Evolutionary conservation across 2,113 vertebrate species (phyloP), one percentile per base, ranked within the genome.

Genomic region (Triplophysa rosa): DNA sequence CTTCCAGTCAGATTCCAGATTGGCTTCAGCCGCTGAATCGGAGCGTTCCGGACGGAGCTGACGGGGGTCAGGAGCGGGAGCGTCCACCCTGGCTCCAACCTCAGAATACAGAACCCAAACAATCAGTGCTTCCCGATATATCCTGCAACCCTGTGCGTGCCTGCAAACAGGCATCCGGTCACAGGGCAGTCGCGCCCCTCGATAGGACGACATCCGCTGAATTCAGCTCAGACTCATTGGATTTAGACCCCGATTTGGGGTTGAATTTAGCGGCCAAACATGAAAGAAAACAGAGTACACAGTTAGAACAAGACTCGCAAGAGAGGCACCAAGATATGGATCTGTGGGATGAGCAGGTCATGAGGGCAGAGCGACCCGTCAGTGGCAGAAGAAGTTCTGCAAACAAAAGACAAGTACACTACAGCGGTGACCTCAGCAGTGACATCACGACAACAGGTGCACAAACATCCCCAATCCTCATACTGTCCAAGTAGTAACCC

Each of bases 361-460:
- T 85, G 40, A 87, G 87, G 62, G 2, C 10, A 1, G 94, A 94
- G 75, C 68, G 84, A 14, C 94, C 94, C 52, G 0, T 87, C 3
- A 95, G 94, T 16, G 95, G 94, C 63, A 94, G 95, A 84, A 94
- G 95, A 87, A 92, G 93, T 61, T 92, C 88, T 1, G 82, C 52
- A 0, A 90, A 76, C 86, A 47, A 58, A 62, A 90, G 85, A 37
- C 82, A 83, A 0, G 68, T 47, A 6, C 40, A 19, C 17, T 67
- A 84, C 37, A 83, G 82, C 74, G 40, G 80, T 2, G 1, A 73
- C 81, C 83, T 82, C 77, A 83, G 81, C 75, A 45, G 80, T 2
- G 1, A 73, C 81, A 83, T 82, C 77, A 58, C 63, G 0, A 82
- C 49, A 37, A 29, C 63, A 79, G 85, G 74, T 80, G 61, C 75